Evolutionary conservation across 2,113 vertebrate genomes (phyloP).

Genomic region (Fukomys damarensis): DNA sequence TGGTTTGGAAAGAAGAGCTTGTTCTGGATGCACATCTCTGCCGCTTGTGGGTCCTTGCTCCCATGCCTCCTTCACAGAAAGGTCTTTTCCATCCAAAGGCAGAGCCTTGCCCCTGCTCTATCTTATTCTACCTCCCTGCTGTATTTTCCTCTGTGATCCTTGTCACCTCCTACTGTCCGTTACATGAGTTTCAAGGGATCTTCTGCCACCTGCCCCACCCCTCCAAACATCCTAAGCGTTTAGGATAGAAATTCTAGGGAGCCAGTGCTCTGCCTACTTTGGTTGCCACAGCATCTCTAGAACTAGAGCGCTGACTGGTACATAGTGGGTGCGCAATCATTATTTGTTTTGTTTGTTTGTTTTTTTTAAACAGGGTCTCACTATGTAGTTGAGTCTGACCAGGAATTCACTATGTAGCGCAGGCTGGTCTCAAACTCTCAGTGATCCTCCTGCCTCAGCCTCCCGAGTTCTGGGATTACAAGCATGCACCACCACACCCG

Average conservation of each 20-base stretch:
- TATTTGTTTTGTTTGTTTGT: too few species aligned
- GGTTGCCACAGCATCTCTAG: background rate
- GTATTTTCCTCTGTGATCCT: background rate
- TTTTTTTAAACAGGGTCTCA: too few species aligned
- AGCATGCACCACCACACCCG: too few species aligned
- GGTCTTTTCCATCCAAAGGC: background rate
- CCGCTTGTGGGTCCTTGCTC: background rate
- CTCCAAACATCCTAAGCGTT: background rate
- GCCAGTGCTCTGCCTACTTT: background rate
- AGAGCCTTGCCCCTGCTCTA: background rate
- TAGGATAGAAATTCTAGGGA: background rate
- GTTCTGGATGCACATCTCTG: background rate
- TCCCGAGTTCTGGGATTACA: too few species aligned
- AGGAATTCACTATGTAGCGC: too few species aligned
- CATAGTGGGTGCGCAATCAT: background rate
- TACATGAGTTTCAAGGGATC: background rate
- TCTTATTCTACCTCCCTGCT: background rate
- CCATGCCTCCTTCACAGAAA: background rate
- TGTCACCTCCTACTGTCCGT: background rate
- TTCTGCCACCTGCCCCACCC: background rate
- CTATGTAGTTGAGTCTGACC: too few species aligned
- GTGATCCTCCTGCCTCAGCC: too few species aligned
- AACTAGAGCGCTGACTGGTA: accelerated
- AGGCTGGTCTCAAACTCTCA: too few species aligned
- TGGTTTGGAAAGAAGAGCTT: background rate